Base-by-base conservation (phyloP, 2,888 invertebrate genomes). In the Sturmia bella region DNA sequence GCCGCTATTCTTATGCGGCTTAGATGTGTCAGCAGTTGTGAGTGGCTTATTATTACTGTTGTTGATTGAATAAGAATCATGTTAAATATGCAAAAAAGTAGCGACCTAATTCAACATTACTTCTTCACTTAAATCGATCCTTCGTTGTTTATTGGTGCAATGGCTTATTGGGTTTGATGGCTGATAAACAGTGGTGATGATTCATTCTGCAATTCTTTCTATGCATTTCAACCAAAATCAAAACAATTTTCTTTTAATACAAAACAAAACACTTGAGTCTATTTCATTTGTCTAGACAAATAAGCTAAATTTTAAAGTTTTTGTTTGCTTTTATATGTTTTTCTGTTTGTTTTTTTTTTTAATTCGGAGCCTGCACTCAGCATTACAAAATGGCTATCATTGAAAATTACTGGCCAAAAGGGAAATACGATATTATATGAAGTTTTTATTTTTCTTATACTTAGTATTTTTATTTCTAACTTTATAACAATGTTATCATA, bases 251-350 rank as follows among this genome's bases (percentile, higher is more conserved):
- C 27, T 39, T 54, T 12, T 32, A 39, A 17, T 64, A 32, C 5
- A 79, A 59, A 43, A 37, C 19, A 79, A 63, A 56, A 63, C 61
- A 41, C 54, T 45, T 52, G 64, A 64, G 70, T 66, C 52, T 66
- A 72, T 78, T 79, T 66, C 45, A 79, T 68, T 79, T 68, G 78
- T 79, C 78, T 79, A 79, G 78, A 79, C 78, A 66, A 66, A 79
- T 68, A 73, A 79, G 78, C 72, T 45, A 79, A 79, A 73, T 79
- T 79, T 68, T n/a, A 52, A 78, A 78, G 72, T 78, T 78, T 63
- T 59, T 72, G 24, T 78, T 61, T 72, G n/a, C 24, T 61, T 11
- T 59, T 13, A 9, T 45, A 2, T 21, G 15, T 61, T 4, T 9
- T 45, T 39, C 0, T 21, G 15, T 61, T 4, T 9, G 27, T 39